These are phyloP conservation scores for Poeciliopsis gracilis DNA, from an alignment of 2,797 vertebrate species.

Conservation along the genomic window DNA sequence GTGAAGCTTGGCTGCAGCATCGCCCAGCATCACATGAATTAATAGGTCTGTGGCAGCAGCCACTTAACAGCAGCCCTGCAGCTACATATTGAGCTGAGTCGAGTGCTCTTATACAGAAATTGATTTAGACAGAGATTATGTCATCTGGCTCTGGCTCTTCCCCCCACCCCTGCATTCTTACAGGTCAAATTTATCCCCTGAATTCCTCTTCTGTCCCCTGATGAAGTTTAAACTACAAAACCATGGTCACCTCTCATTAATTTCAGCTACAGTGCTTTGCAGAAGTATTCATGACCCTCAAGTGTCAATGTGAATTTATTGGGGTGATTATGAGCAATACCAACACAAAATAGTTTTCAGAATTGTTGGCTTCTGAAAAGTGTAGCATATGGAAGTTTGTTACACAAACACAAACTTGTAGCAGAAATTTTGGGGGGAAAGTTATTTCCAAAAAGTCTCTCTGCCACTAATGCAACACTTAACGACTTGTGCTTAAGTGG, in stretches of 20 bases:
- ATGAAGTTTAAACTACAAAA: slow-evolving; percentile 12
- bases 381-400: not conserved
- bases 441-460: not conserved
- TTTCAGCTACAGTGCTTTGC: not conserved
- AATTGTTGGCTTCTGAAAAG: not conserved
- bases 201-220: slow-evolving; percentile 26
- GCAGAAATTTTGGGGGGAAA: not conserved
- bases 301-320: not conserved
- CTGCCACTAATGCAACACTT: not conserved
- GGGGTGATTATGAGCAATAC: not conserved
- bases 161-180: slow-evolving; percentile 13
- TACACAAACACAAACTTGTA: not conserved
- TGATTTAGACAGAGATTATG: slow-evolving; percentile 79
- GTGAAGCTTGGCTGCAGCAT: slow-evolving; percentile 49
- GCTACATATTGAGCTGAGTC: slow-evolving; percentile 76
- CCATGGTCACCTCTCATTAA: not conserved
- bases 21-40: slow-evolving; percentile 65
- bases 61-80: slow-evolving; percentile 76
- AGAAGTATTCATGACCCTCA: not conserved
- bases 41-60: slow-evolving; percentile 72
- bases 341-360: not conserved
- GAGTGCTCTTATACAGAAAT: slow-evolving; percentile 74
- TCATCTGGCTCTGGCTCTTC: slow-evolving; percentile 51
- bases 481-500: not conserved
- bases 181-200: slow-evolving; percentile 60